These are phyloP conservation scores for Dendrocincla tyrannina DNA, from an alignment of 2,797 vertebrate genomes.

Conservation along the genomic window DNA sequence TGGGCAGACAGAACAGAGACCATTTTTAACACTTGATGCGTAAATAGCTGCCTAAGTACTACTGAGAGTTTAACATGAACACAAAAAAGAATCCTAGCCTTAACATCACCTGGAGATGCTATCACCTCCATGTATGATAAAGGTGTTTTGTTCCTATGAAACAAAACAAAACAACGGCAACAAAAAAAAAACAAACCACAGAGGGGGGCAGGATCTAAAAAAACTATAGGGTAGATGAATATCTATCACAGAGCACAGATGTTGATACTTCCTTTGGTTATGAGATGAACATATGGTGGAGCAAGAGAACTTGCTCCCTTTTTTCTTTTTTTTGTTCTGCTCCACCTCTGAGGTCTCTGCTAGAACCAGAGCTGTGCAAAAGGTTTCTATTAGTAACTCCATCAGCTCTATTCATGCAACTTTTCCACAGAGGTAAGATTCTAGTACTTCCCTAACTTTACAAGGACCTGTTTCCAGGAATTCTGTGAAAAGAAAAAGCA, in stretches of 20 bases:
- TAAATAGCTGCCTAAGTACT: not conserved
- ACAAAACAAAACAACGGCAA: not conserved
- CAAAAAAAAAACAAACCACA: not conserved
- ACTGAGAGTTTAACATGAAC: not conserved
- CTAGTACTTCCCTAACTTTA: not conserved
- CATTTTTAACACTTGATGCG: not conserved
- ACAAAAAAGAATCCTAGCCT: not conserved
- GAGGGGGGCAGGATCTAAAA: not conserved
- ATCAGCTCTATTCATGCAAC: not conserved
- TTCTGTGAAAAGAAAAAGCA: not conserved
- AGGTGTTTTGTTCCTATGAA: not conserved
- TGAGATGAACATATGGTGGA: accelerated
- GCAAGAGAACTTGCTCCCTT: not conserved
- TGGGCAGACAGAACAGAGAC: not conserved
- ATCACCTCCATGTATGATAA: not conserved
- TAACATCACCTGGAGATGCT: not conserved
- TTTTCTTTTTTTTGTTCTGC: not conserved
- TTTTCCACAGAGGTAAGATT: not conserved
- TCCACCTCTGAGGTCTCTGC: not conserved
- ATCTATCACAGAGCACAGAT: not conserved
- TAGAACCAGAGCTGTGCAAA: not conserved
- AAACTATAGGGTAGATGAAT: not conserved
- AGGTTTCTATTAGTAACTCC: not conserved
- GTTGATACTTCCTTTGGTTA: not conserved
- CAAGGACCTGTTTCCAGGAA: not conserved